Evolutionary conservation across 2,888 invertebrate genomes (phyloP).

Genomic region (Furcula furcula): DNA sequence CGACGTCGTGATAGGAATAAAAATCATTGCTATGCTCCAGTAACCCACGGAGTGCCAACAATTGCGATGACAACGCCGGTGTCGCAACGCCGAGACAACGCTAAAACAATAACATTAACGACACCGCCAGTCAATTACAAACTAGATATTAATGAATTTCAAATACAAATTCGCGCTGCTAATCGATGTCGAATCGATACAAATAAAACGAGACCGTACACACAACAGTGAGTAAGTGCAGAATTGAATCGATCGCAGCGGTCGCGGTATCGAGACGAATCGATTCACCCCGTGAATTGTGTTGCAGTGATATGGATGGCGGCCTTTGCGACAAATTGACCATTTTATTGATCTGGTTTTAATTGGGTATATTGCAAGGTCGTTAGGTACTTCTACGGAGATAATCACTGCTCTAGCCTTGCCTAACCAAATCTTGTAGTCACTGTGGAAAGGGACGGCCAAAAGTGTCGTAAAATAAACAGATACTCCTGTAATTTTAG

Average conservation of each 20-base stretch:
- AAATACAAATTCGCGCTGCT: slow-evolving; percentile 45
- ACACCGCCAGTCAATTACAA: slow-evolving; percentile 41
- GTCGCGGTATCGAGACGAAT: slow-evolving; percentile 61
- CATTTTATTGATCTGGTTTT: slow-evolving; percentile 63
- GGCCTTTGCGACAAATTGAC: slow-evolving; percentile 57
- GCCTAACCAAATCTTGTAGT: too few relatives aligned
- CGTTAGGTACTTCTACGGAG: slow-evolving; percentile 6
- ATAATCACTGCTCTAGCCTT: neutral
- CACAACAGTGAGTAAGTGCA: slow-evolving; percentile 51
- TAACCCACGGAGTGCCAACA: slow-evolving; percentile 70
- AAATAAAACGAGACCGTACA: slow-evolving; percentile 54
- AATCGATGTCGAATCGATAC: slow-evolving; percentile 40
- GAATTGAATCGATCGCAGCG: slow-evolving; percentile 56
- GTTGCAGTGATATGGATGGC: slow-evolving; percentile 58
- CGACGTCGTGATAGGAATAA: slow-evolving; percentile 66
- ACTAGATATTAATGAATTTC: slow-evolving; percentile 44
- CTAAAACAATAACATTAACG: slow-evolving; percentile 65
- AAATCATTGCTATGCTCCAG: slow-evolving; percentile 72
- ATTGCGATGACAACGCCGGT: slow-evolving; percentile 46
- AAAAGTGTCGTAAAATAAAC: too few relatives aligned
- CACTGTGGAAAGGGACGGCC: too few relatives aligned
- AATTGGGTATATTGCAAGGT: slow-evolving; percentile 29
- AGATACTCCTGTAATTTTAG: too few relatives aligned
- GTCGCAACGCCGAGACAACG: slow-evolving; percentile 63
- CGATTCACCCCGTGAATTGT: slow-evolving; percentile 63